A percentile compares a stretch with the other conserved stretches of the same genome.
Evolutionary conservation across 92 coral and sea anemone genomes (phyloP).

Genomic region (Nematostella vectensis): DNA sequence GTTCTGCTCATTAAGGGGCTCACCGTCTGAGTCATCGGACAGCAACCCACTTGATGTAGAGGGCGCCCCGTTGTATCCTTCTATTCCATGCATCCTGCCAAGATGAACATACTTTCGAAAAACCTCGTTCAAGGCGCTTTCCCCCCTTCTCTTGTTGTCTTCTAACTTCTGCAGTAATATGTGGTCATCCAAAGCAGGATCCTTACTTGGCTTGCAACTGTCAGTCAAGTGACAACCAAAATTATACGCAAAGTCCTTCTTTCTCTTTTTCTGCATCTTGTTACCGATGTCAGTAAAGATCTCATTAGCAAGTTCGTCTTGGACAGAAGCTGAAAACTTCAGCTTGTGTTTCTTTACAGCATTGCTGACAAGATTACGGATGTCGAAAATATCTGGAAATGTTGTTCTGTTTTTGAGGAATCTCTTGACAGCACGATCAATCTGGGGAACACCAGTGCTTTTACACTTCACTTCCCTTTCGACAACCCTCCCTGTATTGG

Average conservation of each 20-base stretch:
- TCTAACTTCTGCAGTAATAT: conserved; percentile 52
- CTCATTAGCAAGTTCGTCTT: conserved; percentile 62
- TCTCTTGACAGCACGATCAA: conserved; percentile 61
- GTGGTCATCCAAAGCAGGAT: conserved; percentile 63
- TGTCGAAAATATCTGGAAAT: conserved; percentile 88
- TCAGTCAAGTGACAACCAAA: conserved; percentile 88
- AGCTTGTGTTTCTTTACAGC: conserved; percentile 55
- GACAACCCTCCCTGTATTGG: conserved; percentile 79
- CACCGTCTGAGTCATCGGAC: background rate
- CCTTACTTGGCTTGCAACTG: conserved; percentile 33
- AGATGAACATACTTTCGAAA: conserved; percentile 68
- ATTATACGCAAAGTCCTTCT: conserved; percentile 66
- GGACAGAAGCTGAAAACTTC: conserved; percentile 46
- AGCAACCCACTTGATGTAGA: conserved; percentile 6
- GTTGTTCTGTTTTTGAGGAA: conserved; percentile 45
- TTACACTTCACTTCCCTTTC: conserved; percentile 58
- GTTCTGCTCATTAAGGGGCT: background rate
- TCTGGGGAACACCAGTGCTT: conserved; percentile 50
- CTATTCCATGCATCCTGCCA: conserved; percentile 37
- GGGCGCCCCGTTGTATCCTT: background rate
- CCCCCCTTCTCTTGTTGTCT: conserved; percentile 42
- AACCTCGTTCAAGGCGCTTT: conserved; percentile 57
- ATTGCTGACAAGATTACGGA: conserved; percentile 60
- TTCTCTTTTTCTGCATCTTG: conserved; percentile 74
- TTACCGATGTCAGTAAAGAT: conserved; percentile 80